These are phyloP conservation scores for Leucania comma DNA, from an alignment of 2,888 invertebrate genomes.

Conservation along the genomic window DNA sequence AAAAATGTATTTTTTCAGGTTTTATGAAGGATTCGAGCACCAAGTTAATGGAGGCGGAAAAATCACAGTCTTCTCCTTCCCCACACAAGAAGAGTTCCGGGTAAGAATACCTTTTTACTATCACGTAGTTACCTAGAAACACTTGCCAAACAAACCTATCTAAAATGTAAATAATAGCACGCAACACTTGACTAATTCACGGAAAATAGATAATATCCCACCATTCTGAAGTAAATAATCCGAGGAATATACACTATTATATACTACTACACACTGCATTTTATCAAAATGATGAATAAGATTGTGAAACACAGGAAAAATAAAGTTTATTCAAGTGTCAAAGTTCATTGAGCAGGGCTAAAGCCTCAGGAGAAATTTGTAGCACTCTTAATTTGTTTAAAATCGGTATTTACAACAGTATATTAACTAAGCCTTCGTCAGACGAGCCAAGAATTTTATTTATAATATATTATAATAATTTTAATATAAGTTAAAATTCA, in stretches of 20 bases:
- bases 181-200: slow-evolving; percentile 79
- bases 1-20: slow-evolving; percentile 68
- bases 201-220: slow-evolving; percentile 36
- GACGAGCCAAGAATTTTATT: no score
- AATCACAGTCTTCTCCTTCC: slow-evolving; percentile 83
- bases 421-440: no score
- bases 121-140: slow-evolving; percentile 26
- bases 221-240: slow-evolving; percentile 53
- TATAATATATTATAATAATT: no score
- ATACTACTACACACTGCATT: slow-evolving; percentile 44
- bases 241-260: slow-evolving; percentile 10
- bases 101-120: slow-evolving; percentile 71
- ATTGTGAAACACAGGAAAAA: slow-evolving; percentile 49
- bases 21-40: slow-evolving; percentile 88
- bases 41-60: slow-evolving; percentile 87
- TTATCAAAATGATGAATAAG: slow-evolving; percentile 34
- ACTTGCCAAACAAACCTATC: slow-evolving; percentile 36
- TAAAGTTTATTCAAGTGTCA: not conserved
- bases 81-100: slow-evolving; percentile 88
- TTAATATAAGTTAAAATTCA: no score
- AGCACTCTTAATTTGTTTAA: no score
- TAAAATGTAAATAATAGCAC: slow-evolving; percentile 78
- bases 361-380: no score
- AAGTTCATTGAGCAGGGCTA: no score
- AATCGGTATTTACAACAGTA: no score